Percentiles rank a stretch among this genome's conserved stretches.
Evolutionary conservation across 2,113 vertebrate genomes (phyloP).

Genomic region (Potamarius usumacintae): DNA sequence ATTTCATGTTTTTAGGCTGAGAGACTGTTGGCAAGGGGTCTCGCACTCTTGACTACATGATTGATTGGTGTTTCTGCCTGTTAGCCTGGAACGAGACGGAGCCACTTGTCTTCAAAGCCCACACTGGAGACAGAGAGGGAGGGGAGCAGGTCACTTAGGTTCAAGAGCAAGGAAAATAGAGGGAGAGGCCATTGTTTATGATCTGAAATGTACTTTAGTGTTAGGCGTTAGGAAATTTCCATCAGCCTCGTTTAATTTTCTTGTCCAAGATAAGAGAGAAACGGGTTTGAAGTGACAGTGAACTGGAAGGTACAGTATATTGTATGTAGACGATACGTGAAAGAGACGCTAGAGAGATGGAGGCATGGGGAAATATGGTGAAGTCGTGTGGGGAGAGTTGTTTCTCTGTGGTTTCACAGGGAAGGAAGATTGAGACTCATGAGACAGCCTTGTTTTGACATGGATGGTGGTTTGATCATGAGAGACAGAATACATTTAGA

Average conservation of each 20-base stretch:
- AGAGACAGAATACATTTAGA: neutral
- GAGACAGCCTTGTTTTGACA: constrained; percentile 5
- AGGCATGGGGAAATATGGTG: neutral
- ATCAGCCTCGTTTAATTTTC: neutral
- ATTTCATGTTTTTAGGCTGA: neutral
- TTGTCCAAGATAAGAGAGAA: neutral
- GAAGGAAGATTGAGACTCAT: neutral
- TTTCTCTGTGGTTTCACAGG: neutral
- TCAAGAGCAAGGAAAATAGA: neutral
- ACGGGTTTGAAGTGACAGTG: neutral
- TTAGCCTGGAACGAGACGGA: constrained; percentile 15
- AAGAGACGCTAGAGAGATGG: neutral
- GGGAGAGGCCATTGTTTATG: neutral
- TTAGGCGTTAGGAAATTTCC: neutral
- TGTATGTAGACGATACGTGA: neutral
- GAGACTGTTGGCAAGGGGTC: neutral
- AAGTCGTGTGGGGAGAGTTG: neutral
- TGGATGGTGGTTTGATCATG: neutral
- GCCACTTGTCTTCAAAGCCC: constrained; percentile 20
- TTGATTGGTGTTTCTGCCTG: constrained; percentile 33
- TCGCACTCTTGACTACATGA: neutral
- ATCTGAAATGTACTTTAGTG: neutral
- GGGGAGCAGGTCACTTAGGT: constrained; percentile 12
- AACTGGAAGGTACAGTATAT: neutral
- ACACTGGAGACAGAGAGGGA: neutral